Conservation (phyloP, 2,797 vertebrate species). For the Ceryle rudis region DNA sequence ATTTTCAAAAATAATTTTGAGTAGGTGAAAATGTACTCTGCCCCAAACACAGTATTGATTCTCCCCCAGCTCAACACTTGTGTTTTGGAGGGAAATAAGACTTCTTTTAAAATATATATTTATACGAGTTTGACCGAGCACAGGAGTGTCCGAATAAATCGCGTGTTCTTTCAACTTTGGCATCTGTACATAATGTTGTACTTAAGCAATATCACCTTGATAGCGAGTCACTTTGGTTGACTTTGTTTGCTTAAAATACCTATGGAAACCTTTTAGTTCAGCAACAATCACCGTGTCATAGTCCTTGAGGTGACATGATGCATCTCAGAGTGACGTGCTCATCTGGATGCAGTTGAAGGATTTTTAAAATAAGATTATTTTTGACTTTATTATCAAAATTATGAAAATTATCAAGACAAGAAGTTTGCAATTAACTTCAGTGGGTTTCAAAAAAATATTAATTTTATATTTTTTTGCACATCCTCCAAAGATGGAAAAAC, state of each 20-base stretch:
- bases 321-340: not conserved
- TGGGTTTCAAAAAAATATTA: not conserved
- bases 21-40: too few species aligned
- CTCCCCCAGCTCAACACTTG: too few species aligned
- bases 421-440: not conserved
- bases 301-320: not conserved
- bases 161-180: not conserved
- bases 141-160: not conserved
- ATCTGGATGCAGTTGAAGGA: not conserved
- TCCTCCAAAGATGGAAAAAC: not conserved
- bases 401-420: not conserved
- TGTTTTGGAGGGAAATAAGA: not conserved
- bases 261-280: not conserved
- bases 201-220: not conserved
- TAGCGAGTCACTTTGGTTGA: not conserved
- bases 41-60: too few species aligned
- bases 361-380: not conserved
- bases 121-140: not conserved
- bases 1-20: too few species aligned
- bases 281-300: not conserved
- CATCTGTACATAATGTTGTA: not conserved
- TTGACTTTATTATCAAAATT: not conserved
- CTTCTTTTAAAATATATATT: not conserved
- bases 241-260: not conserved
- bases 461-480: slow-evolving; percentile 16